Conservation (phyloP, 2,113 vertebrate genomes). For the Ophthalmolycus amberensis region DNA sequence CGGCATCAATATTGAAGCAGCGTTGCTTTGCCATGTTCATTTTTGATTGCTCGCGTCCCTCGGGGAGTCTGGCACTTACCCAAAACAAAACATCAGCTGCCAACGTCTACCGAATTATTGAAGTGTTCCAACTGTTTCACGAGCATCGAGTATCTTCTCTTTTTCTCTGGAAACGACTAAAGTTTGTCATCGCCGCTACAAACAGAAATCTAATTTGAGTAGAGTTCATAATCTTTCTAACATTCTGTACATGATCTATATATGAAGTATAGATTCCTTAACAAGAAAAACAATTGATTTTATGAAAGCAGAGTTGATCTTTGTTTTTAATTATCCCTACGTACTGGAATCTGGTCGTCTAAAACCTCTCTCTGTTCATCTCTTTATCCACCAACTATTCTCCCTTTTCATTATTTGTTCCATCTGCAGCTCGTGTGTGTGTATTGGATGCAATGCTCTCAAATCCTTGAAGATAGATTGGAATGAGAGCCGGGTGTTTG, state of each 20-base stretch:
- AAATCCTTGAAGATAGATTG: neutral
- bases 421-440: neutral
- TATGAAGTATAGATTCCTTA: neutral
- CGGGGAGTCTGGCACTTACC: conserved; percentile 54
- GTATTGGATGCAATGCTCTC: neutral
- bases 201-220: conserved; percentile 1
- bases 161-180: conserved; percentile 20
- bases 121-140: conserved; percentile 29
- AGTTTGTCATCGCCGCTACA: conserved; percentile 6
- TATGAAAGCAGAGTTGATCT: neutral
- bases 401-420: neutral
- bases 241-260: neutral
- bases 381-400: neutral
- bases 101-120: conserved; percentile 58
- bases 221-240: conserved; percentile 1
- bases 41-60: conserved; percentile 57
- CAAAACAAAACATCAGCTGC: conserved; percentile 57
- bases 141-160: neutral
- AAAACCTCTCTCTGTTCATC: neutral
- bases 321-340: neutral
- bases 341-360: neutral
- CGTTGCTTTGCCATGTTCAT: conserved; percentile 41
- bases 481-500: conserved; percentile 6
- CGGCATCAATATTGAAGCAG: conserved; percentile 52
- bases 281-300: neutral